Percentiles rank a stretch among this genome's conserved stretches.
Conservation (phyloP, 2,113 vertebrate species). For the Eublepharis macularius region DNA sequence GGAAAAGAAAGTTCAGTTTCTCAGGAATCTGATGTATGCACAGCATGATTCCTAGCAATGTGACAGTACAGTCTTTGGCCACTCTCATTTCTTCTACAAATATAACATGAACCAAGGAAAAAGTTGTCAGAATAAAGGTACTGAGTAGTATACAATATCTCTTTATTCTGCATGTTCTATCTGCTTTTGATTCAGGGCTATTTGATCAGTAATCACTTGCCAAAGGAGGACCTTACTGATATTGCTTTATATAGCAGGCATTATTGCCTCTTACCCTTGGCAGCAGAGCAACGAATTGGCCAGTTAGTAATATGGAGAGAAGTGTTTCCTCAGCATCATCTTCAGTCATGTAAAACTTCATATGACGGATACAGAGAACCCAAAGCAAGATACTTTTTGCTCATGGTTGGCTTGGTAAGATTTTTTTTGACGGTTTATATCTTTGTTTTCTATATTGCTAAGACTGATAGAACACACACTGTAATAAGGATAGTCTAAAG, state of each 20-base stretch:
- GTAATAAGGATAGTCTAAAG: not conserved
- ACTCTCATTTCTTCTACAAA: not conserved
- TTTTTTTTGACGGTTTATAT: not conserved
- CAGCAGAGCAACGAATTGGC: constrained; percentile 83
- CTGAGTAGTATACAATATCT: not conserved
- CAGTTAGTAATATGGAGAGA: constrained; percentile 95
- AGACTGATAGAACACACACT: accelerated
- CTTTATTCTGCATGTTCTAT: constrained; percentile 36
- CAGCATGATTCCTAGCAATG: not conserved
- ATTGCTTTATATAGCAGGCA: constrained; percentile 90
- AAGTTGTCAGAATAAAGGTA: not conserved
- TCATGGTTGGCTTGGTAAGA: constrained; percentile 93
- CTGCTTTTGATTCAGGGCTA: constrained; percentile 82
- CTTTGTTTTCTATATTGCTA: not conserved
- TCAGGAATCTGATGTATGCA: not conserved
- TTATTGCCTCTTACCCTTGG: constrained; percentile 87
- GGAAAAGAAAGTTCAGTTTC: not conserved
- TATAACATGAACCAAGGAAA: not conserved
- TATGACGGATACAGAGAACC: constrained; percentile 76
- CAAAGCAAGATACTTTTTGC: constrained; percentile 87
- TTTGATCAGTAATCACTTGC: constrained; percentile 90
- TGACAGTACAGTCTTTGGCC: not conserved
- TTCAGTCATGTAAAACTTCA: constrained; percentile 50
- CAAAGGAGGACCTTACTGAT: constrained; percentile 89
- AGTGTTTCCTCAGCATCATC: constrained; percentile 83